These are phyloP conservation scores for Arremon brunneinucha DNA, from an alignment of 2,797 vertebrate species.

Conservation along the genomic window DNA sequence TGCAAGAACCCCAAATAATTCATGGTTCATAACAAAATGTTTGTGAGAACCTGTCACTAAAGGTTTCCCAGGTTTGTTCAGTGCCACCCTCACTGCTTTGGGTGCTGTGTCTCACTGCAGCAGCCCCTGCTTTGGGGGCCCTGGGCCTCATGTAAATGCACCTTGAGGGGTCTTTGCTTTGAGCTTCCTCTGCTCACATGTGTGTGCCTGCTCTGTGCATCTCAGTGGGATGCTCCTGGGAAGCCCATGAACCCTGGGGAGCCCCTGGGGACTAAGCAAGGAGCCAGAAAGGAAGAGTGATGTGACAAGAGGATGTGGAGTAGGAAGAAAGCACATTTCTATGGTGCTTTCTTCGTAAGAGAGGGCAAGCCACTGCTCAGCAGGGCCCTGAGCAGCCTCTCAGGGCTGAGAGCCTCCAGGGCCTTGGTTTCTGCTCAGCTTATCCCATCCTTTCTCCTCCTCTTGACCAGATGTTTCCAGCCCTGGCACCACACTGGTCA, in stretches of 20 bases:
- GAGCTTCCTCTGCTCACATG: fast-evolving
- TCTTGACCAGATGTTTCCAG: neutral
- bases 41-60: neutral
- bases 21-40: neutral
- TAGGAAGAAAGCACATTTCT: neutral
- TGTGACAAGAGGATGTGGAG: neutral
- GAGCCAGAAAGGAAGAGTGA: neutral
- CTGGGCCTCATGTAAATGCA: neutral
- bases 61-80: neutral
- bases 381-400: neutral
- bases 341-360: neutral
- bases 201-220: neutral
- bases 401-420: neutral
- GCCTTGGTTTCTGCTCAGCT: neutral
- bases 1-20: neutral
- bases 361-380: neutral
- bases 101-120: fast-evolving
- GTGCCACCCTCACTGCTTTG: neutral
- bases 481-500: neutral
- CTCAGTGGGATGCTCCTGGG: neutral
- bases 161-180: neutral
- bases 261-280: neutral
- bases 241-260: neutral
- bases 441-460: neutral
- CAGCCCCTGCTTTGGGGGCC: neutral